These are phyloP conservation scores for Choreutis nemorana DNA, from an alignment of 2,888 invertebrate genomes.

Conservation along the genomic window DNA sequence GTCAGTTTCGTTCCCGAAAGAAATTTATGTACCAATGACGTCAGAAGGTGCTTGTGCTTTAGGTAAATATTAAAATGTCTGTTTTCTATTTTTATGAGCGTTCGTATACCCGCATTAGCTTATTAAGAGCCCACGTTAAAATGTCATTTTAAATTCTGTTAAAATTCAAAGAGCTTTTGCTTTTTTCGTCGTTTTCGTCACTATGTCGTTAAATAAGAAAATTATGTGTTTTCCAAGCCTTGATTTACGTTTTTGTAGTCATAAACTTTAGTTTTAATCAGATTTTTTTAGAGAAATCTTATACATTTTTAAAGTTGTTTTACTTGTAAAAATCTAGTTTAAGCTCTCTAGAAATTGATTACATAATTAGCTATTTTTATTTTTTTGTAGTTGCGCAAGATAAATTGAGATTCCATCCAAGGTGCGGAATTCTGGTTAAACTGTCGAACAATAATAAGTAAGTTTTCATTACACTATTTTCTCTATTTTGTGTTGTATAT, in stretches of 20 bases:
- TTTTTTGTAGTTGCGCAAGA: constrained; percentile 55
- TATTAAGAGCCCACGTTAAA: no score
- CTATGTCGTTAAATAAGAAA: no score
- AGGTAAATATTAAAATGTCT: no score
- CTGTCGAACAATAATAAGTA: constrained; percentile 76
- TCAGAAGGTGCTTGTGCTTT: constrained; percentile 30
- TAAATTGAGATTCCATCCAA: constrained; percentile 83
- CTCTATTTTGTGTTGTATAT: no score
- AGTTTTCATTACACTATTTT: no score
- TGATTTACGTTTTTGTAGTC: no score
- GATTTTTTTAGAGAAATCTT: constrained; percentile 1
- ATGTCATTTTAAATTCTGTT: no score
- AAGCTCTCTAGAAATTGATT: not conserved
- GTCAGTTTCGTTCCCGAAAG: constrained; percentile 17
- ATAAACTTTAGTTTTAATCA: constrained; percentile 1
- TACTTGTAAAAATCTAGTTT: constrained; percentile 1
- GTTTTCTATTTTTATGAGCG: not conserved
- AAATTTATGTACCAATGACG: constrained; percentile 28
- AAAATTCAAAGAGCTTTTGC: no score
- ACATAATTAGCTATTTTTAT: constrained; percentile 1
- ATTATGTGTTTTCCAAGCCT: no score
- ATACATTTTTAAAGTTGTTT: constrained; percentile 1
- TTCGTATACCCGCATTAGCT: no score
- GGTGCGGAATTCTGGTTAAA: constrained; percentile 88
- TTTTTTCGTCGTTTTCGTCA: no score